Percentiles rank a stretch among this genome's conserved stretches.
Evolutionary conservation across 1,140 invertebrate genomes (phyloP).

Genomic region (Drosophila saltans): DNA sequence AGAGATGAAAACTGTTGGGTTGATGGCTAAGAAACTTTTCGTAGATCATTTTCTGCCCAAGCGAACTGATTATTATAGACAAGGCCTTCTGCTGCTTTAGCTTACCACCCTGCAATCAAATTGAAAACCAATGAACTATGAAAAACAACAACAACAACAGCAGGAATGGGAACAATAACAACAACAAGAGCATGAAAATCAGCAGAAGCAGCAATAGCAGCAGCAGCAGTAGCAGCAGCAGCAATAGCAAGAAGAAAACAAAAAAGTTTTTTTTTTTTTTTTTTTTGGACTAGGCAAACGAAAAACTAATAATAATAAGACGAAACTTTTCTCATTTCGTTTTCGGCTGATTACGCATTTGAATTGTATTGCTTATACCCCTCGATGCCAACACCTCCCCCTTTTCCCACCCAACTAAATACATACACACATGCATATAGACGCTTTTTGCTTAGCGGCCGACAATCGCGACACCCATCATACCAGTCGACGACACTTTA

Average conservation of each 20-base stretch:
- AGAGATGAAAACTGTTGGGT: slow-evolving; percentile 9
- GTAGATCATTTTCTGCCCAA: slow-evolving; percentile 64
- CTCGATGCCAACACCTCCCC: slow-evolving; percentile 10
- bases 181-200: slow-evolving; percentile 54
- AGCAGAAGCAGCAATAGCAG: slow-evolving; percentile 19
- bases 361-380: slow-evolving; percentile 64
- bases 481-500: slow-evolving; percentile 16
- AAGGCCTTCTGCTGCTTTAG: slow-evolving; percentile 45
- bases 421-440: neutral
- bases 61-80: slow-evolving; percentile 77
- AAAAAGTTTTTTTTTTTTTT: slow-evolving; percentile 53
- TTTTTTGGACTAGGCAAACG: slow-evolving; percentile 32
- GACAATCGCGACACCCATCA: neutral
- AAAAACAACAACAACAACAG: slow-evolving; percentile 50
- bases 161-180: neutral
- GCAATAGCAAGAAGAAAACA: slow-evolving; percentile 48
- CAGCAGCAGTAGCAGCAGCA: neutral
- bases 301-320: slow-evolving; percentile 81
- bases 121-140: slow-evolving; percentile 83
- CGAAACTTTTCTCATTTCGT: slow-evolving; percentile 81
- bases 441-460: neutral
- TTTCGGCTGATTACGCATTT: slow-evolving; percentile 77
- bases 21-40: slow-evolving; percentile 43
- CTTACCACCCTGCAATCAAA: slow-evolving; percentile 55
- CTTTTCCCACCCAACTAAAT: neutral